Evolutionary conservation across 2,113 vertebrate species (phyloP).

Genomic region (Hypanus sabinus): DNA sequence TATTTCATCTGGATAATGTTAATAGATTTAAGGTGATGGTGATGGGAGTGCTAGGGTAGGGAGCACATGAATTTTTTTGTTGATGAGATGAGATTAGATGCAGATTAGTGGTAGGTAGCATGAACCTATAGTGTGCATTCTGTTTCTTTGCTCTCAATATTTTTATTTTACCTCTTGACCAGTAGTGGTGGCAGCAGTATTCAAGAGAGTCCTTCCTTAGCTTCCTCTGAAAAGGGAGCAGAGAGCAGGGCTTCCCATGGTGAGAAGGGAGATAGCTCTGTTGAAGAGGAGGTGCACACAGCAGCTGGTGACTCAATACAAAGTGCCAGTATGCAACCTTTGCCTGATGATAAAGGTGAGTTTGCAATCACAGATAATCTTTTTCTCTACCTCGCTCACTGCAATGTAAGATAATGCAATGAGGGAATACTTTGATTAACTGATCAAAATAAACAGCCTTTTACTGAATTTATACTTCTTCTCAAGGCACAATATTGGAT

Average conservation of each 20-base stretch:
- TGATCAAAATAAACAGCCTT: background rate
- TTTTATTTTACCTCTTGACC: background rate
- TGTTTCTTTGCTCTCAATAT: background rate
- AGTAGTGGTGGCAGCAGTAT: conserved; percentile 59
- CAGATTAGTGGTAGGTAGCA: background rate
- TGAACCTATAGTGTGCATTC: too few species aligned
- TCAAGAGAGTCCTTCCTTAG: conserved; percentile 59
- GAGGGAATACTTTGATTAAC: background rate
- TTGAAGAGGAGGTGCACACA: conserved; percentile 70
- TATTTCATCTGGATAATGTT: background rate
- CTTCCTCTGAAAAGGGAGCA: conserved; percentile 57
- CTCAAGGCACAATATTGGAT: too few species aligned
- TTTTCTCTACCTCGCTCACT: background rate
- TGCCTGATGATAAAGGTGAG: conserved; percentile 76
- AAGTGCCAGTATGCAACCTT: conserved; percentile 67
- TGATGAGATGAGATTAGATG: too few species aligned
- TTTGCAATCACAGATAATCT: background rate
- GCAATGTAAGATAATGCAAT: background rate
- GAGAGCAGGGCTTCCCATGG: conserved; percentile 44
- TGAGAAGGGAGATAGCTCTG: conserved; percentile 54
- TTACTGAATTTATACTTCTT: background rate
- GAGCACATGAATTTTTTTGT: too few species aligned
- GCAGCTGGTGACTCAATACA: conserved; percentile 68
- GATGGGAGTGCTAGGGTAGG: background rate
- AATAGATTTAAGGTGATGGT: background rate